Base-by-base conservation (phyloP, 2,113 vertebrate species). In the Stigmatopora nigra region DNA sequence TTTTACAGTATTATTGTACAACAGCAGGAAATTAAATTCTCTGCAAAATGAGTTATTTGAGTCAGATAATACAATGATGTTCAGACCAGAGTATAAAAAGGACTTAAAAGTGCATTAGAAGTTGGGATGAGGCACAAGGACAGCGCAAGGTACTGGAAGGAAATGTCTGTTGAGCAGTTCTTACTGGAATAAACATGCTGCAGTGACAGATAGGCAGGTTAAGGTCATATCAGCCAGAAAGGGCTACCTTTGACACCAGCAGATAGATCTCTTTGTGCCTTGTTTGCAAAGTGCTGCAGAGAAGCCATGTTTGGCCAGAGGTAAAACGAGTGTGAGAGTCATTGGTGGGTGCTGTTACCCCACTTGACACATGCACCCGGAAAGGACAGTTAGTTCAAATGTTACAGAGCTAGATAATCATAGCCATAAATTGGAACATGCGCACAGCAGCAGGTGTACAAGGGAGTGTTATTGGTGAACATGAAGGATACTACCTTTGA, bases 401-500 rank as follows among this genome's bases (percentile, higher is more conserved):
- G 38, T 38, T 38, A 38, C 38, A 38, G 38, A 72, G 64, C 76
- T 58, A 69, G 60, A 62, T 11, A 65, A 38, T 66, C 48, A 15
- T 51, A 63, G 59, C 17, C 60, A 64, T 48, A 65, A 77, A 80
- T 58, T 59, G 87, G 64, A 64, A 83, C 92, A 92, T 92, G 92
- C 92, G 88, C 83, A 70, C 61, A 45, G 7, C 25, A 14, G 25
- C n/a, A n/a, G 46, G 36, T 57, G 53, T 20, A 14, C 17, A 12
- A 12, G 17, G 22, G 73, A 80, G 68, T 82, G 72, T 67, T 69
- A 60, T 88, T 74, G 82, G 76, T 65, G 82, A 86, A 76, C 91
- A 90, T 70, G 65, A 89, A 87, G 76, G 20, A 95, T 91, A 92
- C 94, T 98, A 98, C 96, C 96, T 99, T 98, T 85, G 93, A 89